Percentiles rank a stretch among this genome's conserved stretches.
Evolutionary conservation across 2,113 vertebrate genomes (phyloP).

Genomic region (Eubucco bourcierii): DNA sequence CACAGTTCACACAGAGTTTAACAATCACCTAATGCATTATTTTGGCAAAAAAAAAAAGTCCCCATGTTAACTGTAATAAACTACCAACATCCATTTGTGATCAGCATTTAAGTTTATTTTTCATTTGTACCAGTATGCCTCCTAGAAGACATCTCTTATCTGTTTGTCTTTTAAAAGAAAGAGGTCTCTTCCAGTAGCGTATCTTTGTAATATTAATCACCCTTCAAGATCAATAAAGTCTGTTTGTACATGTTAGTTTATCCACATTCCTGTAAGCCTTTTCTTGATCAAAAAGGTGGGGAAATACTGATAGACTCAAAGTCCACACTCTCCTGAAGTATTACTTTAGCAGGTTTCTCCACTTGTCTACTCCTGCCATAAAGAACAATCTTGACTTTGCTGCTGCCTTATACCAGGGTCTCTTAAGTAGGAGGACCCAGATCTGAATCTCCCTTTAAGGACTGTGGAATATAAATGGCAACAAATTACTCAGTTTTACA

Average conservation of each 20-base stretch:
- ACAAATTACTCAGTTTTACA: not conserved
- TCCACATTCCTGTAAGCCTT: not conserved
- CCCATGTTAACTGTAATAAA: not conserved
- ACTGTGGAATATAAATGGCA: not conserved
- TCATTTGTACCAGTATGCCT: not conserved
- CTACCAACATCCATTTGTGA: not conserved
- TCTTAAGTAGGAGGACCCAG: not conserved
- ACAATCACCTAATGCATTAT: accelerated
- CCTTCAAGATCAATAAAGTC: not conserved
- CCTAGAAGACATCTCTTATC: not conserved
- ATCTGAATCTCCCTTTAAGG: not conserved
- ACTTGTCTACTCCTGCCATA: not conserved
- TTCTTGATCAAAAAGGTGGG: not conserved
- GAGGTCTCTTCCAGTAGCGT: not conserved
- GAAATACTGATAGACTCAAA: not conserved
- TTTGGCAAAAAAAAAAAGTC: not conserved
- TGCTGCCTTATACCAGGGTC: not conserved
- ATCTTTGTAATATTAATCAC: not conserved
- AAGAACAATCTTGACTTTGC: not conserved
- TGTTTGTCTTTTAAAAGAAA: not conserved
- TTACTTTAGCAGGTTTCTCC: not conserved
- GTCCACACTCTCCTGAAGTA: not conserved
- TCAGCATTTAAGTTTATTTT: not conserved
- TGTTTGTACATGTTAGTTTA: not conserved
- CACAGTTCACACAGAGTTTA: not conserved